Conservation (phyloP, 2,888 invertebrate species). For the Metallyticus violacea region DNA sequence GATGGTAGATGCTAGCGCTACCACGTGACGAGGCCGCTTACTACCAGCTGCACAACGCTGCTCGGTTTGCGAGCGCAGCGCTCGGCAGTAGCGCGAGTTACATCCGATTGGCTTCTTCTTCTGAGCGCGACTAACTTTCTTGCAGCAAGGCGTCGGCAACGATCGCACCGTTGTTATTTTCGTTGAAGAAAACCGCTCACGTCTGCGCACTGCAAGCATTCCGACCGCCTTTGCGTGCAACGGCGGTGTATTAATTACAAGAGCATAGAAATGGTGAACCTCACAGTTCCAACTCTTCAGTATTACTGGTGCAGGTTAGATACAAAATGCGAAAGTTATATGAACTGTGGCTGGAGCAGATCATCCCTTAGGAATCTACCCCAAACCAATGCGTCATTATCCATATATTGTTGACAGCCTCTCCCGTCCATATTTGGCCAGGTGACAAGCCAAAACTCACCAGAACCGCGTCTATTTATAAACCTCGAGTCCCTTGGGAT, state of each 20-base stretch:
- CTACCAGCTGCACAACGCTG: neutral
- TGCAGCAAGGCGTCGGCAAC: neutral
- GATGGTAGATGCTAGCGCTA: slow-evolving; percentile 30
- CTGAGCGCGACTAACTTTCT: slow-evolving; percentile 2
- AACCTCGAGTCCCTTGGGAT: neutral
- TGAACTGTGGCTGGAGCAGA: neutral
- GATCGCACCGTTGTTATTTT: neutral
- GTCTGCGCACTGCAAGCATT: slow-evolving; percentile 8
- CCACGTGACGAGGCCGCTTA: slow-evolving; percentile 35
- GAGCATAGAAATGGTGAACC: neutral
- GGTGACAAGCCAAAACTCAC: slow-evolving; percentile 18
- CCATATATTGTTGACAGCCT: slow-evolving; percentile 3
- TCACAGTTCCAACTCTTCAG: neutral
- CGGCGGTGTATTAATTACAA: neutral
- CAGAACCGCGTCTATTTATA: neutral
- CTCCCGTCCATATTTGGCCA: slow-evolving; percentile 40
- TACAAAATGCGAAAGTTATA: neutral
- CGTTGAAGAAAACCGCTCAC: neutral
- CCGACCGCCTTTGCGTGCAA: neutral
- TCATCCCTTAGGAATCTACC: neutral
- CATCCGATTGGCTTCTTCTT: neutral
- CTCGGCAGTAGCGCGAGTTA: neutral
- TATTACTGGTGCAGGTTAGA: neutral
- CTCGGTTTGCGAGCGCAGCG: neutral
- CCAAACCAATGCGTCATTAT: neutral